Conservation (phyloP, 2,113 vertebrate species). For the Otocyon megalotis region DNA sequence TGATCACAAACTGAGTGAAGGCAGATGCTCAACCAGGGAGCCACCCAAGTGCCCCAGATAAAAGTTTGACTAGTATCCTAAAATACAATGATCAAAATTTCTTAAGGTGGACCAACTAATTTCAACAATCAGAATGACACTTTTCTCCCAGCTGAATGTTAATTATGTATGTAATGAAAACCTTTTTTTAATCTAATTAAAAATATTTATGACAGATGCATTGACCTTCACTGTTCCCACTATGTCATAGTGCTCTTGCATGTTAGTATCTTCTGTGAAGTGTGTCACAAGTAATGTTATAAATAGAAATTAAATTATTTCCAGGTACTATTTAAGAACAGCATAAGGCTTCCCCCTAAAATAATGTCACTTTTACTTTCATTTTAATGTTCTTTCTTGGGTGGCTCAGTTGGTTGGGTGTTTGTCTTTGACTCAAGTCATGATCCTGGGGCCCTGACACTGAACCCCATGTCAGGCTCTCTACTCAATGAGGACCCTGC, state of each 20-base stretch:
- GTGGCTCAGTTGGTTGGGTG: neutral
- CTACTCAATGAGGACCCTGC: fast-evolving
- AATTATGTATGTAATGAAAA: neutral
- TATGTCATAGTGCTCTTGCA: neutral
- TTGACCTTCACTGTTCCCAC: neutral
- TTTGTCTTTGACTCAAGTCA: neutral
- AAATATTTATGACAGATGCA: neutral
- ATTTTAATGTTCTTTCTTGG: neutral
- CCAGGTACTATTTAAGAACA: neutral
- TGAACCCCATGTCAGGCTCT: neutral
- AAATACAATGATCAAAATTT: neutral
- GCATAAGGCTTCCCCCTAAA: neutral
- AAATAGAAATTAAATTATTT: slow-evolving; percentile 20
- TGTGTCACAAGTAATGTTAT: neutral
- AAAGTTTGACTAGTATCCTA: neutral
- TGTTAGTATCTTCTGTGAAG: neutral
- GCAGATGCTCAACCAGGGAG: no score
- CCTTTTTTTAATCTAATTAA: neutral
- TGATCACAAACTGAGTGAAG: no score
- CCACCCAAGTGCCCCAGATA: no score
- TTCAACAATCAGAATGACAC: neutral
- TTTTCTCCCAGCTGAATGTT: neutral
- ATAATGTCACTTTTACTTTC: neutral
- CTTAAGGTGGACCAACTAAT: neutral
- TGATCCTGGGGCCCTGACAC: neutral